Evolutionary conservation across 2,797 vertebrate genomes (phyloP).

Genomic region (Arctocebus calabarensis): DNA sequence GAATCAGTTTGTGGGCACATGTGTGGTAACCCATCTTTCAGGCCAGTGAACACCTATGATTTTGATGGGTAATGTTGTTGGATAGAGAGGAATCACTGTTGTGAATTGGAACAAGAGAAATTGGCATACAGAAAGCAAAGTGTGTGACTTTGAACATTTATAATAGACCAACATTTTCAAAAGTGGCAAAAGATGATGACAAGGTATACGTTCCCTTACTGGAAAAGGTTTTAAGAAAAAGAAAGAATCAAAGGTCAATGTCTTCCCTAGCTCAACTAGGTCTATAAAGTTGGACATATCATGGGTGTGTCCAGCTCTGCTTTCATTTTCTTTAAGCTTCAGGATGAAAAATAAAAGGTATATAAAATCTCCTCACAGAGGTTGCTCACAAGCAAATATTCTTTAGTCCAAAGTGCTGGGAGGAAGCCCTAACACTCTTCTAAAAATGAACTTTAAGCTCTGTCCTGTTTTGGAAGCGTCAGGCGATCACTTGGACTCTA

Average conservation of each 20-base stretch:
- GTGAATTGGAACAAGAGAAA: not conserved
- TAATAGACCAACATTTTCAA: slow-evolving; percentile 8
- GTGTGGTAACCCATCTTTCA: not conserved
- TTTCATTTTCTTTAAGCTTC: not conserved
- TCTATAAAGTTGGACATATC: not conserved
- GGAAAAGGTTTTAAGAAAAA: slow-evolving; percentile 49
- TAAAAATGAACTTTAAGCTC: not conserved
- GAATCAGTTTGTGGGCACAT: slow-evolving; percentile 13
- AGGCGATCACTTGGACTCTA: not conserved
- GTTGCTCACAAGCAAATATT: not conserved
- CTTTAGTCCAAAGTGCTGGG: not conserved
- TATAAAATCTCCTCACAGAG: not conserved
- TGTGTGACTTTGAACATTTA: not conserved
- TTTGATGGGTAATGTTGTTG: not conserved
- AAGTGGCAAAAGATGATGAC: slow-evolving; percentile 35
- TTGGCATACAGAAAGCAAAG: not conserved
- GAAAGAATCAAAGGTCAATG: not conserved
- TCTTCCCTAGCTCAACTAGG: not conserved
- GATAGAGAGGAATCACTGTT: not conserved
- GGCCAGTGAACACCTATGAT: not conserved
- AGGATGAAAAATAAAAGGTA: not conserved
- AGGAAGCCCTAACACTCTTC: not conserved
- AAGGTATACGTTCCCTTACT: slow-evolving; percentile 38
- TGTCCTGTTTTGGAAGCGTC: not conserved
- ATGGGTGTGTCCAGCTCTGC: not conserved